Evolutionary conservation across 2,113 vertebrate species (phyloP).

Genomic region (Sprattus sprattus): DNA sequence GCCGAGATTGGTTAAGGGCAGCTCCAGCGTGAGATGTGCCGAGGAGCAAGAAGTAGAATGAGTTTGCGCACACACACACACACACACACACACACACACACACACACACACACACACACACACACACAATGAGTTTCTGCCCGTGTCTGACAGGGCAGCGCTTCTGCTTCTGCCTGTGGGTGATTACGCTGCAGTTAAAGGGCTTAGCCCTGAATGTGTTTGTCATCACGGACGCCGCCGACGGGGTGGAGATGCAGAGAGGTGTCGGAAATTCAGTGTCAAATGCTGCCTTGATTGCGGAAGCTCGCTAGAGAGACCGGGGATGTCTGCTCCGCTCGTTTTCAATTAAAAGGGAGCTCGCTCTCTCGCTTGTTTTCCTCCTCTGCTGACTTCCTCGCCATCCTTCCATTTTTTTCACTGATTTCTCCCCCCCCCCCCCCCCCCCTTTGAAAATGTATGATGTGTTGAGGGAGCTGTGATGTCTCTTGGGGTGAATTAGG

Average conservation of each 20-base stretch:
- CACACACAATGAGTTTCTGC: too few species aligned
- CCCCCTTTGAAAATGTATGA: neutral
- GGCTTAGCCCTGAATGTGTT: constrained; percentile 31
- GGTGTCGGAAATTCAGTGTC: constrained; percentile 33
- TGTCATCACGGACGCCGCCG: constrained; percentile 15
- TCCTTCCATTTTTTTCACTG: neutral
- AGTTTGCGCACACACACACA: too few species aligned
- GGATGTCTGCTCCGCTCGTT: neutral
- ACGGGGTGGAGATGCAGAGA: constrained; percentile 11
- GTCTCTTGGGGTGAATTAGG: neutral
- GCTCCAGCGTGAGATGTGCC: constrained; percentile 14
- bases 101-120: too few species aligned
- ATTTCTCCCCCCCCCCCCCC: neutral
- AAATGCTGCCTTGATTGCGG: constrained; percentile 34
- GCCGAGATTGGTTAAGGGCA: constrained; percentile 30
- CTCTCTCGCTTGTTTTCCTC: neutral
- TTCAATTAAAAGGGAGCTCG: constrained; percentile 15
- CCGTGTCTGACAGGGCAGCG: neutral
- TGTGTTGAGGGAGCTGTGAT: neutral
- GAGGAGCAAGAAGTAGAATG: neutral
- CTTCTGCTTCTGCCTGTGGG: neutral
- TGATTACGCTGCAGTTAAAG: neutral
- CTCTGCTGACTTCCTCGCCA: neutral
- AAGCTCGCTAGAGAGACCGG: neutral
- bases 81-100: too few species aligned